Conservation (phyloP, 1,140 invertebrate species). For the Bombus pascuorum region DNA sequence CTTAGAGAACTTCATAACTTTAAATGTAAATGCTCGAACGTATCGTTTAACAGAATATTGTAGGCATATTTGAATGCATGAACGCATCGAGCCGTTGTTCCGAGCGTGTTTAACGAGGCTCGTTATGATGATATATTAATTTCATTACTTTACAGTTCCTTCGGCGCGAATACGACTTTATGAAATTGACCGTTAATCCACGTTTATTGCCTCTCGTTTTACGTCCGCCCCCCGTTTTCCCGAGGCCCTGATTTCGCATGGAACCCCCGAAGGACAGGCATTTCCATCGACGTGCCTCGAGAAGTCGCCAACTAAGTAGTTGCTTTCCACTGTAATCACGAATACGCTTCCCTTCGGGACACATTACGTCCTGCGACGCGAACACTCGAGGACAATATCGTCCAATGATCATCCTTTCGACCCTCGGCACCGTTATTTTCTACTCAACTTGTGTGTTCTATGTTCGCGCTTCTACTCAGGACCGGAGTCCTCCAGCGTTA, state of each 20-base stretch:
- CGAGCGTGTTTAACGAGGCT: neutral
- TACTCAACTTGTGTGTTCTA: constrained; percentile 20
- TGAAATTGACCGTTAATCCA: constrained; percentile 52
- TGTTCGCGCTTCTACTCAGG: neutral
- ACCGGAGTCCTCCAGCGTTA: neutral
- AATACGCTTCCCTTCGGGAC: constrained; percentile 43
- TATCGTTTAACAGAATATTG: neutral
- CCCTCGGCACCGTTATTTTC: constrained; percentile 15
- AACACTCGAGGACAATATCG: constrained; percentile 52
- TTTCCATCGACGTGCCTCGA: constrained; percentile 41
- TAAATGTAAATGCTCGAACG: neutral
- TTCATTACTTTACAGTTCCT: constrained; percentile 43
- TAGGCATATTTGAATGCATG: too few relatives aligned
- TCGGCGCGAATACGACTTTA: neutral
- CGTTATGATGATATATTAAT: neutral
- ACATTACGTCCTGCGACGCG: constrained; percentile 25
- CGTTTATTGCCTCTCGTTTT: constrained; percentile 35
- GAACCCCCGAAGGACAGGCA: constrained; percentile 18
- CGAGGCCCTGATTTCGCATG: constrained; percentile 23
- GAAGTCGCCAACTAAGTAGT: constrained; percentile 52
- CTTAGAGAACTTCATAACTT: too few relatives aligned
- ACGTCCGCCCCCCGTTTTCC: neutral
- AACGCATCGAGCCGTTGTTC: too few relatives aligned
- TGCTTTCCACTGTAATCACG: constrained; percentile 57
- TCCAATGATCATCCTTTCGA: constrained; percentile 36